Evolutionary conservation across 1,140 invertebrate species (phyloP), one percentile per base, ranked within the genome.

Genomic region (Bombus haemorrhoidalis): DNA sequence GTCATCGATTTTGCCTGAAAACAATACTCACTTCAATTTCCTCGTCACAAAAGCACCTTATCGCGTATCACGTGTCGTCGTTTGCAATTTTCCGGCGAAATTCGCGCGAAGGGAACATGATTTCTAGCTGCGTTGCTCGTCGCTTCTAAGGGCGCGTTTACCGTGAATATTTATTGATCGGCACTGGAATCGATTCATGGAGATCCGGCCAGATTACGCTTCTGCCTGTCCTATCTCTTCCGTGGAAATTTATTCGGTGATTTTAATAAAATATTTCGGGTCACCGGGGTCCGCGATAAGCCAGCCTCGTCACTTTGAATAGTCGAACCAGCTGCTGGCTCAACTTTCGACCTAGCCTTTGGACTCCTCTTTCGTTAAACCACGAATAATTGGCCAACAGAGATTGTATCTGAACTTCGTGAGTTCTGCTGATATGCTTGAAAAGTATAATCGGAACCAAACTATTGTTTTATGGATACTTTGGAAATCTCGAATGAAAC

Each of bases 251-350:
- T 73, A 73, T 72, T 72, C 69, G 28, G 5, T 22, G 41, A 73
- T 73, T 73, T 73, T 73, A 73, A 73, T 73, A 73, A 73, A 73
- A 73, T 43, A 73, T 73, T 73, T 73, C 71, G 41, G 71, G 71
- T 73, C 71, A 73, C 41, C 3, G 28, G 39, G 39, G 28, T n/a
- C 39, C 5, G 8, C 22, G 37, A 28, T 39, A 39, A 41, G 68
- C 68, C 47, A 47, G 43, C 15, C 5, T 53, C 47, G 47, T 53
- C 47, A 22, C 18, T 22, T 53, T 6, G 47, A 53, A 53, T 53
- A 53, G 47, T 39, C 3, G 32, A 25, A 25, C 37, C 68, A 39
- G 9, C 68, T 22, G 47, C 47, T 53, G 18, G 47, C 6, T 28
- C 37, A 41, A 71, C 69, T 15, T 41, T 71, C 47, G 47, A 53